Evolutionary conservation across 1,140 invertebrate species (phyloP).

Genomic region (Apis cerana): DNA sequence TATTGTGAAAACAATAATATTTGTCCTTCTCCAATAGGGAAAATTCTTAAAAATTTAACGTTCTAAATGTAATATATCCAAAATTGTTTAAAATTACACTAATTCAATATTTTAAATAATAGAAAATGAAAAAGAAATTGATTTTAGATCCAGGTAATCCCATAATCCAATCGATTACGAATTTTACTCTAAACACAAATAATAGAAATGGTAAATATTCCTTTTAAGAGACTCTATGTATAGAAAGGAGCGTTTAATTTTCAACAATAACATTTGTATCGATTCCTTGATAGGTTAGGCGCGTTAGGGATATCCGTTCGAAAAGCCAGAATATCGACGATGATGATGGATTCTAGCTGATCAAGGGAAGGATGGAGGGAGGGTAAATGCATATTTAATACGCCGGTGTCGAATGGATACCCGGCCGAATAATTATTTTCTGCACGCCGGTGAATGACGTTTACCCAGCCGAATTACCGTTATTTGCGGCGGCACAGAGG

Average conservation of each 20-base stretch:
- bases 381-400: slow-evolving; percentile 60
- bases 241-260: background rate
- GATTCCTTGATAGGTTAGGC: background rate
- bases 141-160: no score
- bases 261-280: background rate
- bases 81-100: no score
- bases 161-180: no score
- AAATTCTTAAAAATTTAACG: no score
- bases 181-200: no score
- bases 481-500: slow-evolving; percentile 37
- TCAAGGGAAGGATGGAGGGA: background rate
- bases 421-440: slow-evolving; percentile 58
- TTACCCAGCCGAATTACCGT: slow-evolving; percentile 48
- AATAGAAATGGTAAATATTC: no score
- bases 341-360: slow-evolving; percentile 34
- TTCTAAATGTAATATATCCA: no score
- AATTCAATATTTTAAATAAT: no score
- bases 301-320: slow-evolving; percentile 9
- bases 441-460: slow-evolving; percentile 32
- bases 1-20: no score
- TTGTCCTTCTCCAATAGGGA: no score
- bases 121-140: no score
- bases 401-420: slow-evolving; percentile 23
- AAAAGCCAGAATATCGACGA: slow-evolving; percentile 35
- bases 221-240: no score